These are phyloP conservation scores for Poecilia wingei DNA, from an alignment of 2,797 vertebrate species.

Conservation along the genomic window DNA sequence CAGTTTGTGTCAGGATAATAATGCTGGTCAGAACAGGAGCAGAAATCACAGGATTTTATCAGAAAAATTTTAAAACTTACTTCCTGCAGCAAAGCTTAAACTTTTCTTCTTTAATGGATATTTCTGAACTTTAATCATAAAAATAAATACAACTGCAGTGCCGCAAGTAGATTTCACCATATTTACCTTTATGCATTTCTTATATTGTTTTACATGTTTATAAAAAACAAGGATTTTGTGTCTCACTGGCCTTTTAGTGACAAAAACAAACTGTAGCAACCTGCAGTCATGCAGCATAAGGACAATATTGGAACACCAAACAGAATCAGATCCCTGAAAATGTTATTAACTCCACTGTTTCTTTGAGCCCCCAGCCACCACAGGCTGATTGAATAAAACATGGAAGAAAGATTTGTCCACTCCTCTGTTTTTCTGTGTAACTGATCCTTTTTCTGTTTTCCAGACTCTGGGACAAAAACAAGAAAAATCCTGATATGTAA, in stretches of 20 bases:
- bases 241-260: background rate
- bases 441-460: background rate
- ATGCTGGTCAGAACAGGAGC: background rate
- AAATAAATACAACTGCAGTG: background rate
- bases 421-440: background rate
- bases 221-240: background rate
- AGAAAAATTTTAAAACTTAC: background rate
- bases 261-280: background rate
- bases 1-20: background rate
- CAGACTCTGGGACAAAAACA: background rate
- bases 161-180: background rate
- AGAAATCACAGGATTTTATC: background rate
- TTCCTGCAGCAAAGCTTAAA: background rate
- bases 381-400: background rate
- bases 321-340: background rate
- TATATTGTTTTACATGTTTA: background rate
- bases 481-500: background rate
- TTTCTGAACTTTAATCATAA: background rate
- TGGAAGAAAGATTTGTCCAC: background rate
- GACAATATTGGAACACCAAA: background rate
- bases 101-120: background rate
- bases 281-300: background rate
- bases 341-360: background rate
- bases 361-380: background rate
- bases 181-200: background rate